Base-by-base conservation (phyloP, 2,888 invertebrate genomes). In the Troglohyphantes excavatus region DNA sequence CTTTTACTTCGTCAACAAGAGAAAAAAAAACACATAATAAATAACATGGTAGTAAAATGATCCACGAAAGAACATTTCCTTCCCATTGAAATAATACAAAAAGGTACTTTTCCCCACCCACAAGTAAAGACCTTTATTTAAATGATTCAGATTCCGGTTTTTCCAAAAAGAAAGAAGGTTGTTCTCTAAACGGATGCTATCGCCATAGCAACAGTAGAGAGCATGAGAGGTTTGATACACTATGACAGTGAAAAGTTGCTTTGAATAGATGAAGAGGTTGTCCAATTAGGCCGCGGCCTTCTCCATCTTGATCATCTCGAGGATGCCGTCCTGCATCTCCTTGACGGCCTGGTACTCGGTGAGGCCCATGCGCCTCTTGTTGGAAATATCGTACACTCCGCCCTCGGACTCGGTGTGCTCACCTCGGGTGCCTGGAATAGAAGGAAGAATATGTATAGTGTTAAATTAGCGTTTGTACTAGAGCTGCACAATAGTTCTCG, bases 341-440 rank as follows among this genome's bases (percentile, higher is more conserved):
- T 97, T 98, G 94, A 98, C 98, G 93, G 98, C 98, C 92, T 98
- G 96, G 95, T 96, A 98, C 95, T 98, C 98, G 93, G 98, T 98
- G 93, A 98, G 96, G 92, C 98, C 98, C 96, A 98, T 97, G 94
- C 98, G 97, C 93, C 98, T 96, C 95, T 98, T 98, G 96, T 98
- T 98, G 94, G 98, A 98, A 94, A 98, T 98, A 95, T 98, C 98
- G 94, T 98, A 98, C 93, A 98, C 96, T 91, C 98, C 98, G 92
- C 98, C 98, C 94, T 97, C 98, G 91, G 98, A 97, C 94, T 98
- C 98, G 89, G 98, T 98, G 95, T 98, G 98, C 95, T 98, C 98
- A 92, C 98, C 98, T 92, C 97, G 96, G 91, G 98, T 98, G 87
- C 97, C 95, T 97, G 95, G 17, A 65, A 61, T 2, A 19, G 27